Percentiles rank a stretch among this genome's conserved stretches.
phyloP scores from a whole-genome alignment of 2,113 vertebrate species.

The Cervus canadensis region DNA sequence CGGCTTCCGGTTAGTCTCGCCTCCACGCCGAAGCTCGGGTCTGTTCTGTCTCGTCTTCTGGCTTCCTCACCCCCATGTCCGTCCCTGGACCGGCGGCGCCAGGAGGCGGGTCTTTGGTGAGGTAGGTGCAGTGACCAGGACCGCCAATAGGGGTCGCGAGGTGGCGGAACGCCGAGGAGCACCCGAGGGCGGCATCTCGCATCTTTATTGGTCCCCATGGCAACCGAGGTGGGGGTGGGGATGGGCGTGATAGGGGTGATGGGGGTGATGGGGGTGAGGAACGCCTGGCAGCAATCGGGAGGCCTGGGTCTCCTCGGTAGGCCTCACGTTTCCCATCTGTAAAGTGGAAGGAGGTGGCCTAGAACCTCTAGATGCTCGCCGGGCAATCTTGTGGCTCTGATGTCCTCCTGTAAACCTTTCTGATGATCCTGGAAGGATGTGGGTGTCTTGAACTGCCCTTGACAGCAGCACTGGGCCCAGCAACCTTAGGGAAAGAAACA shows the following conservation, averaged over 20 bases:
- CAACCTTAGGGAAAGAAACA: neutral
- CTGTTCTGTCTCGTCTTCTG: neutral
- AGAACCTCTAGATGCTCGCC: neutral
- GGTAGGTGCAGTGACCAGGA: neutral
- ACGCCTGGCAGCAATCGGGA: neutral
- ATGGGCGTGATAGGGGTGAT: neutral
- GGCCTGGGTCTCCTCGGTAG: neutral
- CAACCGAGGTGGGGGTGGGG: neutral
- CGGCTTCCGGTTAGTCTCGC: neutral
- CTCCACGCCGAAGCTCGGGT: neutral
- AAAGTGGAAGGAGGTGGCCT: neutral
- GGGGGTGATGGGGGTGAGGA: neutral
- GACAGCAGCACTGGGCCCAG: neutral
- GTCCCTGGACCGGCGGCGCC: accelerated
- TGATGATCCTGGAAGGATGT: neutral
- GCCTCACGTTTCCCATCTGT: neutral
- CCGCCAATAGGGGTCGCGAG: neutral
- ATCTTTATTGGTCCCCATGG: neutral
- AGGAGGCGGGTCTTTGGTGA: neutral
- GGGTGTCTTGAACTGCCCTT: neutral
- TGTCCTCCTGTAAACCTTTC: neutral
- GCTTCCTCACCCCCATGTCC: neutral
- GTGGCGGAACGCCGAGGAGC: accelerated
- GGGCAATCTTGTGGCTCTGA: neutral
- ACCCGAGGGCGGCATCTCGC: accelerated